Base-by-base conservation (phyloP, 2,797 vertebrate genomes). In the Sebastes steindachneri region DNA sequence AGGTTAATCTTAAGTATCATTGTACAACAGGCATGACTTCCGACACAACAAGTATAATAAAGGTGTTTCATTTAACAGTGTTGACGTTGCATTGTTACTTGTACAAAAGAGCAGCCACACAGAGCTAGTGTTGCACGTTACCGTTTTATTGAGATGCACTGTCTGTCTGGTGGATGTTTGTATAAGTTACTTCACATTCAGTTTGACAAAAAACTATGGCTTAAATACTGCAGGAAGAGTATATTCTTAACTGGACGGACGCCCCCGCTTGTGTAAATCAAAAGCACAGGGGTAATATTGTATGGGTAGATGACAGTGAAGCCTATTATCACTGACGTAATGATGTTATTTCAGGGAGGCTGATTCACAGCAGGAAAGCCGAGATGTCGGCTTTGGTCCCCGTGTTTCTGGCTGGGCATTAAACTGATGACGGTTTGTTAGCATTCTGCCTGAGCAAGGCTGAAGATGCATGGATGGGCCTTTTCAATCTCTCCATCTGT, bases 271-370 rank as follows among this genome's bases (percentile, higher is more conserved):
- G 60, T 53, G 51, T 10, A 72, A 59, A 86, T 89, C 28, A 75
- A 79, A 77, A 72, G 35, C 75, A 75, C 45, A 23, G 33, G 63
- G 79, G 45, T 7, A 79, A 57, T 69, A 83, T 64, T 62, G 12
- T 70, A 72, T 63, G 73, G 28, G 35, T 65, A 62, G 68, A 69
- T 83, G 73, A 83, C 37, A 73, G 78, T 54, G 79, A 80, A 62
- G 80, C 69, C 62, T 82, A 69, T 89, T 87, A 76, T 86, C 82
- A 72, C 37, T 88, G 77, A 80, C 86, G 82, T 86, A 85, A 91
- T 90, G 68, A 79, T 75, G 69, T 84, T 90, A 87, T 91, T 91
- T 89, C 33, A 87, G 73, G 77, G 79, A 79, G 57, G 41, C 77
- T 79, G 82, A 88, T 86, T 91, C 82, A 82, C 81, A 84, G 69